Conservation (phyloP, 2,797 vertebrate species). For the Aplochiton taeniatus region DNA sequence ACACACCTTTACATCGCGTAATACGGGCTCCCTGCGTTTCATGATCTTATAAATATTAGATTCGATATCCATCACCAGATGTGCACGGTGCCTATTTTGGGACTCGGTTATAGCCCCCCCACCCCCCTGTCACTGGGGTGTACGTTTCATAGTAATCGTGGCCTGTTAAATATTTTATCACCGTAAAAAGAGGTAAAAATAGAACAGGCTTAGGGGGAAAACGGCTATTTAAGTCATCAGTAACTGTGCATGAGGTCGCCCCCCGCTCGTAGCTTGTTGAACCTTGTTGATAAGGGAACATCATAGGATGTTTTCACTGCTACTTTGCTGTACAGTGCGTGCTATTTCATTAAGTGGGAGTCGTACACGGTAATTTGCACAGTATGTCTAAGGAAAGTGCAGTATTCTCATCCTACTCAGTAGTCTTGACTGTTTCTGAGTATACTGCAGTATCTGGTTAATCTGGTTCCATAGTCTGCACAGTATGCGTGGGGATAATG, state of each 20-base stretch:
- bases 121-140: not conserved
- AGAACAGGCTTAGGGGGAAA: conserved; percentile 35
- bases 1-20: conserved; percentile 44
- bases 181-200: conserved; percentile 31
- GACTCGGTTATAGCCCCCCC: conserved; percentile 9
- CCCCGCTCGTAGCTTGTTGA: conserved; percentile 29
- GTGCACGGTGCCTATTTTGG: conserved; percentile 42
- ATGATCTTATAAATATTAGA: conserved; percentile 47
- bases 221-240: conserved; percentile 48
- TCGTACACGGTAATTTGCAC: not conserved
- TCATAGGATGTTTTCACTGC: conserved; percentile 13
- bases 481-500: not conserved
- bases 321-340: not conserved
- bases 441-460: not conserved
- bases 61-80: conserved; percentile 45
- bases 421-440: not conserved
- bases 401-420: not conserved
- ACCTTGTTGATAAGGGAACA: conserved; percentile 40
- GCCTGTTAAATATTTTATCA: conserved; percentile 24
- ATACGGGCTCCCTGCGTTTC: conserved; percentile 43
- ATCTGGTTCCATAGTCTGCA: not conserved
- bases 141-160: conserved; percentile 36
- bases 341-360: not conserved
- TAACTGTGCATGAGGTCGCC: conserved; percentile 48
- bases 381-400: not conserved